Evolutionary conservation across 2,888 invertebrate species (phyloP).

Genomic region (Boloria euphrosyne): DNA sequence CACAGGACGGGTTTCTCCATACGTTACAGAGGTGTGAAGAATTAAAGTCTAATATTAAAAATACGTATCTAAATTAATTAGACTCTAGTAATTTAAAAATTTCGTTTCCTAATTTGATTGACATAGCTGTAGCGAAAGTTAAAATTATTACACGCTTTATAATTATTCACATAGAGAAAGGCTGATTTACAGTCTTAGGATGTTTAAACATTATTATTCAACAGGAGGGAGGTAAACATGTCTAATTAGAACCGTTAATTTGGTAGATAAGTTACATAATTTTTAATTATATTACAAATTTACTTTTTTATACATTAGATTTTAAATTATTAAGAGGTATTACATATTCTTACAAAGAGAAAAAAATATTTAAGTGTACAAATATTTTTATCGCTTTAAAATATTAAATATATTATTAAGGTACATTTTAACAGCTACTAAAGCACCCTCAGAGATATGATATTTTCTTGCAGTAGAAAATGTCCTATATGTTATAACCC

Average conservation of each 20-base stretch:
- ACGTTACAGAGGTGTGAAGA: conserved; percentile 25
- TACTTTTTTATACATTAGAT: too few relatives aligned
- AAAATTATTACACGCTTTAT: conserved; percentile 73
- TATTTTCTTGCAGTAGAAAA: too few relatives aligned
- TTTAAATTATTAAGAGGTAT: too few relatives aligned
- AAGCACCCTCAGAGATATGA: too few relatives aligned
- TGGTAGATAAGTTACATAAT: conserved; percentile 16
- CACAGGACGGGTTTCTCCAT: conserved; percentile 42
- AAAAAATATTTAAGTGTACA: too few relatives aligned
- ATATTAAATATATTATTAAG: too few relatives aligned
- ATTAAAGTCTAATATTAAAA: conserved; percentile 43
- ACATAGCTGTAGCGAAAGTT: conserved; percentile 73
- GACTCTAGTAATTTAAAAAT: conserved; percentile 61
- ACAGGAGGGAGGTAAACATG: conserved; percentile 12
- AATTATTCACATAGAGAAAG: conserved; percentile 71
- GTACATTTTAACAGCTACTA: too few relatives aligned
- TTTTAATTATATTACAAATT: too few relatives aligned
- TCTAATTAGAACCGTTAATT: conserved; percentile 5
- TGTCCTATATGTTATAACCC: too few relatives aligned
- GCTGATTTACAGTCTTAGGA: conserved; percentile 54
- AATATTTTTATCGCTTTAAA: too few relatives aligned
- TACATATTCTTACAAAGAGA: too few relatives aligned
- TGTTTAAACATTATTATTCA: conserved; percentile 37
- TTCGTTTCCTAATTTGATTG: conserved; percentile 70
- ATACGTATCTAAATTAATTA: conserved; percentile 62